Conservation (phyloP, 2,797 vertebrate species). For the Sylvia borin region DNA sequence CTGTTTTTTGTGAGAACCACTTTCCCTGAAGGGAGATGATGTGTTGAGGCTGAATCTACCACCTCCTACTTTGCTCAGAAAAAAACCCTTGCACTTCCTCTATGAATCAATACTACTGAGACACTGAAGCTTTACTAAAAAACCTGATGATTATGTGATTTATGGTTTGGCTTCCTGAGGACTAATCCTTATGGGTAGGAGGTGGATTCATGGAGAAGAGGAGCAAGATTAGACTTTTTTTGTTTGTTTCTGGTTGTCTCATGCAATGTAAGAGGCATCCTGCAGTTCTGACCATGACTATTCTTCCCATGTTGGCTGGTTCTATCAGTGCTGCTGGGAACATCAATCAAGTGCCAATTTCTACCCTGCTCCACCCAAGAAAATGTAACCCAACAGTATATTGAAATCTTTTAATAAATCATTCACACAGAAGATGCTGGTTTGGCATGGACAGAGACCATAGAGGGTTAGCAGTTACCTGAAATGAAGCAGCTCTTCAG, state of each 20-base stretch:
- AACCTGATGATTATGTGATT: neutral
- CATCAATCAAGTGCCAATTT: neutral
- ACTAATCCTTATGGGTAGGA: neutral
- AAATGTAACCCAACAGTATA: neutral
- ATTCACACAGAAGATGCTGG: neutral
- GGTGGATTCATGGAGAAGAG: neutral
- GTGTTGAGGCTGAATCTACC: slow-evolving; percentile 44
- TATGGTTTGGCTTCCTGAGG: neutral
- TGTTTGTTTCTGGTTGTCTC: too few relatives aligned
- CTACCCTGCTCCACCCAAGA: neutral
- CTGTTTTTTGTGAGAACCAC: slow-evolving; percentile 56
- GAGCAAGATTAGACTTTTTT: neutral
- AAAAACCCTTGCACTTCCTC: slow-evolving; percentile 25
- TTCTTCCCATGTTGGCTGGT: neutral
- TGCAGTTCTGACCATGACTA: neutral
- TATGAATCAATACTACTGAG: slow-evolving; percentile 31
- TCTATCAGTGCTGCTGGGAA: neutral
- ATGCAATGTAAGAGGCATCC: neutral
- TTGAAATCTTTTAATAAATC: neutral
- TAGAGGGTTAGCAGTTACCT: neutral
- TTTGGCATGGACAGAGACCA: neutral
- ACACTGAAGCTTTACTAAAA: neutral
- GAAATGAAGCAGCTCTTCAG: neutral
- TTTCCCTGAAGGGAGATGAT: slow-evolving; percentile 6
- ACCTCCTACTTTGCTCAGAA: slow-evolving; percentile 60